Evolutionary conservation across 2,113 vertebrate species (phyloP).

Genomic region (Triplophysa tibetana): DNA sequence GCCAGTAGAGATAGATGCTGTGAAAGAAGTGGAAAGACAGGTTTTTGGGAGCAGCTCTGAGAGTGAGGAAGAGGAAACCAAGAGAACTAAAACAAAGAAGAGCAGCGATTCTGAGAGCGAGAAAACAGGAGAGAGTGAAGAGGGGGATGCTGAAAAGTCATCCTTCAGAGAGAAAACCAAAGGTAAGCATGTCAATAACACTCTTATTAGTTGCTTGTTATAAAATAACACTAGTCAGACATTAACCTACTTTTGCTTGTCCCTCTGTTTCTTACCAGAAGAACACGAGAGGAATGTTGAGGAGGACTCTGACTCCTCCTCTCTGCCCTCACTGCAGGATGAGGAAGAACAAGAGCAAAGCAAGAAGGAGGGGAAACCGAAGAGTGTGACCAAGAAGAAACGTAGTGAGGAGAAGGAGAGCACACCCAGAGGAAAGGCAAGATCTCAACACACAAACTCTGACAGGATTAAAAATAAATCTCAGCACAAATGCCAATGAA

Average conservation of each 20-base stretch:
- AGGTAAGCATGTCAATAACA: not conserved
- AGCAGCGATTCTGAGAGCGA: conserved; percentile 40
- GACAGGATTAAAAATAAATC: too few relatives aligned
- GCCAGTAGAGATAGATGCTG: conserved; percentile 31
- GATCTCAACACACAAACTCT: not conserved
- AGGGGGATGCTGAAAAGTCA: not conserved
- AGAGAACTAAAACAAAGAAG: not conserved
- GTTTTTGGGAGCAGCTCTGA: conserved; percentile 49
- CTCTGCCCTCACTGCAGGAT: conserved; percentile 68
- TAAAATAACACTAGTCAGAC: too few relatives aligned
- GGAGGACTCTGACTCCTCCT: conserved; percentile 65
- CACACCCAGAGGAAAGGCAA: conserved; percentile 60
- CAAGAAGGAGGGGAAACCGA: conserved; percentile 57
- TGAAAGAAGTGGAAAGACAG: conserved; percentile 48
- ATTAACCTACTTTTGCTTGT: not conserved
- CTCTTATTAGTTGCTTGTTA: too few relatives aligned
- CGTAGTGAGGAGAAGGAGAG: conserved; percentile 44
- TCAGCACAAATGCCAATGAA: too few relatives aligned
- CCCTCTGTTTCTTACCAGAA: not conserved
- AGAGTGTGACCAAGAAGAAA: conserved; percentile 34
- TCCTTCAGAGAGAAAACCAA: conserved; percentile 23
- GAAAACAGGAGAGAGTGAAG: conserved; percentile 58
- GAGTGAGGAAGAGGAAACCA: conserved; percentile 39
- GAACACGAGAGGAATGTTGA: conserved; percentile 18
- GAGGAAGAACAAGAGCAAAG: conserved; percentile 39